Base-by-base conservation (phyloP, 2,888 invertebrate genomes). In the Nephrotoma flavescens region DNA sequence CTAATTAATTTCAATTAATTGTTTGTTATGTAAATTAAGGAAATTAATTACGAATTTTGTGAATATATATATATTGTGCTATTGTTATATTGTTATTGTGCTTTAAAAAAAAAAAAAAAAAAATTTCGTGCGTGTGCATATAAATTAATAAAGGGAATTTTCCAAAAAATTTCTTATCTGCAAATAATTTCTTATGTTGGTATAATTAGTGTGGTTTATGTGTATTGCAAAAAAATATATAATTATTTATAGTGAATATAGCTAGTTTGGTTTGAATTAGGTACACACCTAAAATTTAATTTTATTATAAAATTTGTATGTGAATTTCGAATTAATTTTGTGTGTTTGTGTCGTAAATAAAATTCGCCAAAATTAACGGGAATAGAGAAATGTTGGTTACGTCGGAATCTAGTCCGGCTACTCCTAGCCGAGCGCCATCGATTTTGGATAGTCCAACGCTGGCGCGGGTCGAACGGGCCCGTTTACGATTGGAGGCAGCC, bases 361-460 rank as follows among this genome's bases (percentile, higher is more conserved):
- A 84, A 42, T 11, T 42, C 42, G 42, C 41, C 84, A 84, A 84
- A 84, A 84, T 42, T 84, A 41, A 84, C 41, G 84, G 84, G 42
- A 42, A 42, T 84, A 41, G 41, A 84, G 84, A 84, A 86, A 88
- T 88, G 88, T 84, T 88, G 52, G 88, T 88, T n/a, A 88, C 88
- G 83, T 88, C 88, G 42, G 88, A 88, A 83, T 87, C 88, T 5
- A 89, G 89, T 88, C 89, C 90, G 11, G 90, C 90, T 11, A 90
- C 90, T 9, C 90, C 90, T 9, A 91, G 91, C 88, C 90, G 92
- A 83, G 91, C 92, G 7, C 92, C 93, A 87, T 93, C 93, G 87
- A 93, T 94, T 88, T 91, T 93, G 89, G 93, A 94, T 90, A 94
- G 94, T 88, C 94, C 94, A 88, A 93, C 93, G 88, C 91, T 94